Evolutionary conservation across 2,113 vertebrate species (phyloP), one percentile per base, ranked within the genome.

Genomic region (Sclerurus mexicanus): DNA sequence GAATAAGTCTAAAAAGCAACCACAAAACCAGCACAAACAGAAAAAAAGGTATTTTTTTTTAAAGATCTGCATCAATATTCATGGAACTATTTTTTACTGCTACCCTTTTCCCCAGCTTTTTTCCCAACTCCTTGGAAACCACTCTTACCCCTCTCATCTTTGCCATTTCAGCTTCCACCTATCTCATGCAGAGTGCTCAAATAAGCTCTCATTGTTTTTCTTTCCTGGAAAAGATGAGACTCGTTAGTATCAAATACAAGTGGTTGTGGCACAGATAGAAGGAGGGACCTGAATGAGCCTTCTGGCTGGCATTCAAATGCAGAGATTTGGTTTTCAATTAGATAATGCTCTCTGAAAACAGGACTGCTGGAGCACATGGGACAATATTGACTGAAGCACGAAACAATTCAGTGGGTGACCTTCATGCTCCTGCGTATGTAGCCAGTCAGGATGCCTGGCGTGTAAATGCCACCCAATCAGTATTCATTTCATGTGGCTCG

Each of bases 331-430:
- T 49, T 95, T 96, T 89, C 94, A 97, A 64, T 85, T 97, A 96
- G 95, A 88, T 96, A 96, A 95, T 81, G 42, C 74, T 96, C 64
- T 95, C 87, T 90, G 92, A 97, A 97, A 97, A 89, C 60, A 80
- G 49, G 53, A 60, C 78, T 96, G 24, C 72, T 96, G 91, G 83
- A 97, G 83, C 93, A 97, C 89, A 96, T 90, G 87, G 82, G 86
- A 94, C 84, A 96, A 95, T 96, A 97, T 95, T 97, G 96, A 97
- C 90, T 97, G 88, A 97, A 96, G 89, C 44, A 53, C 60, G 87
- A 90, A 97, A 94, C 72, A 96, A 66, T 96, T 96, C 87, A 75
- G 76, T 79, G 87, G 83, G 85, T 97, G 96, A 97, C 94, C 94
- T 97, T 97, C 95, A 95, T 94, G 91, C 91, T 97, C 82, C 77